Conservation (phyloP, 1,140 invertebrate genomes). For the Hycleus phaleratus region DNA sequence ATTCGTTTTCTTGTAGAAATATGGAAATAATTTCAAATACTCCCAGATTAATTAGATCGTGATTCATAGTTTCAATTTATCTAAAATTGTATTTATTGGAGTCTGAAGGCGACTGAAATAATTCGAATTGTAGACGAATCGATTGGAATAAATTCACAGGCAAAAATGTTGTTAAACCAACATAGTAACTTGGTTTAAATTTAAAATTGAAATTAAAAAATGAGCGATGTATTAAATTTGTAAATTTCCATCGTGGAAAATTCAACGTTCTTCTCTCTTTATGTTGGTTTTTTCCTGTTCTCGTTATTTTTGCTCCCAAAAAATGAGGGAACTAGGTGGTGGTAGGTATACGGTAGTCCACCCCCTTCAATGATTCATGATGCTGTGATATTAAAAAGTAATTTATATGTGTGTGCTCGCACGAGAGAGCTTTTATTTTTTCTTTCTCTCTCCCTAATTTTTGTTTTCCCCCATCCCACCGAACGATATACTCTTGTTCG, state of each 20-base stretch:
- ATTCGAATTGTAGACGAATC: not conserved
- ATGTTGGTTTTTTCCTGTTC: too few species aligned
- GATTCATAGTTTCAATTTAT: too few species aligned
- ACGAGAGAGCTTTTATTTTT: constrained; percentile 27
- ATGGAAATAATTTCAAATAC: too few species aligned
- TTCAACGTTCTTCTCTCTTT: constrained; percentile 3
- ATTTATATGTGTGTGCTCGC: constrained; percentile 36
- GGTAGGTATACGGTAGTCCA: too few species aligned
- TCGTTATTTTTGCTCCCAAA: too few species aligned
- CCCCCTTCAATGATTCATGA: constrained; percentile 35
- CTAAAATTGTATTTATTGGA: too few species aligned
- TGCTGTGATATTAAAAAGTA: constrained; percentile 40
- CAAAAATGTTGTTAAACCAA: not conserved
- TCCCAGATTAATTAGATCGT: too few species aligned
- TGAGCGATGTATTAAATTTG: constrained; percentile 20
- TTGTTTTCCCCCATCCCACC: constrained; percentile 20
- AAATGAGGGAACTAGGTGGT: too few species aligned
- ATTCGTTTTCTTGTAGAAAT: not conserved
- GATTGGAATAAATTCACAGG: not conserved
- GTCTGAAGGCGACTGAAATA: not conserved
- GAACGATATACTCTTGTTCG: too few species aligned
- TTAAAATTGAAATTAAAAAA: constrained; percentile 20
- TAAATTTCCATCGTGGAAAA: constrained; percentile 20
- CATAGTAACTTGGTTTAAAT: constrained; percentile 7
- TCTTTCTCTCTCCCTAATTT: constrained; percentile 30